phyloP scores from a whole-genome alignment of 2,113 vertebrate species.

The Propithecus coquereli region DNA sequence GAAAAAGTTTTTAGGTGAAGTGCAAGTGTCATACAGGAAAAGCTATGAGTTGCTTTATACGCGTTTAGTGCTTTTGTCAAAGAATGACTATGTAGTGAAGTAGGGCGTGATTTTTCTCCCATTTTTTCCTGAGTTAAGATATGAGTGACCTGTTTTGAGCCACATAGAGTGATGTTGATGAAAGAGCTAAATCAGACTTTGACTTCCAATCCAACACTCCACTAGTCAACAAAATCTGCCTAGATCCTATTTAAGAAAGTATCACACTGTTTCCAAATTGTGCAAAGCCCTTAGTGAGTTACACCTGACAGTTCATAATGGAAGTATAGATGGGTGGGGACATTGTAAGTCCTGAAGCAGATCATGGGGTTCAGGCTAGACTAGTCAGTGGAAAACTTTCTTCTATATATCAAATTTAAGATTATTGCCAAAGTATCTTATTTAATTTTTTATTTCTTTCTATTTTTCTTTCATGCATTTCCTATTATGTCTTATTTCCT shows the following conservation, averaged over 20 bases:
- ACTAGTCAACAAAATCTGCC: neutral
- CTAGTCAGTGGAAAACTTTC: neutral
- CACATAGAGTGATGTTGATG: neutral
- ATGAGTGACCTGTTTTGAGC: neutral
- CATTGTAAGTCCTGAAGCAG: neutral
- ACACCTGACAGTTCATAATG: neutral
- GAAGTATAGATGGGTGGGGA: neutral
- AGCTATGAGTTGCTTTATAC: neutral
- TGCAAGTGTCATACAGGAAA: neutral
- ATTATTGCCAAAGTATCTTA: neutral
- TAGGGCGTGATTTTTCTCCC: neutral
- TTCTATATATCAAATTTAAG: neutral
- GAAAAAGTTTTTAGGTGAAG: neutral
- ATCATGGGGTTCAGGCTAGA: neutral
- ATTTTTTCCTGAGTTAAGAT: neutral
- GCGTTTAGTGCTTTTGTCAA: neutral
- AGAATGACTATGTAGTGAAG: neutral
- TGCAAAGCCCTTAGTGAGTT: neutral
- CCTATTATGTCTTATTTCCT: neutral
- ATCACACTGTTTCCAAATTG: neutral
- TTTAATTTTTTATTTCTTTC: neutral
- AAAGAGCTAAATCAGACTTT: neutral
- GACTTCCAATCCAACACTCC: neutral
- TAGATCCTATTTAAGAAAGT: neutral
- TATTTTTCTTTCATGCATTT: neutral